Evolutionary conservation across 2,797 vertebrate species (phyloP).

Genomic region (Anguilla megastoma): DNA sequence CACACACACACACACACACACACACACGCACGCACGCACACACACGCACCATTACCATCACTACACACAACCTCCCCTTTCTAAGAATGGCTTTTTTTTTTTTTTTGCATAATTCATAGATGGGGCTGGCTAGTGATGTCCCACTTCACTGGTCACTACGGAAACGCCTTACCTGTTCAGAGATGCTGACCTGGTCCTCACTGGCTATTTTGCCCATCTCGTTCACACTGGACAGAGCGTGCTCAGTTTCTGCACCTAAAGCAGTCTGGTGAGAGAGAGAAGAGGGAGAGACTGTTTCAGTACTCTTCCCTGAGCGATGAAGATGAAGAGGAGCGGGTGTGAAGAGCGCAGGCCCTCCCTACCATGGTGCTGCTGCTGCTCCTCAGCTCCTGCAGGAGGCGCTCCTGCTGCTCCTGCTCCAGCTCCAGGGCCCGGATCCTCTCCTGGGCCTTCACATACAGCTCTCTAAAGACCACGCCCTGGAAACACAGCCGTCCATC

Average conservation of each 20-base stretch:
- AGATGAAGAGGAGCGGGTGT: neutral
- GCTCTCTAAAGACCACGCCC: conserved; percentile 52
- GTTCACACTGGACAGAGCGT: conserved; percentile 61
- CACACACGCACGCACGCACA: conserved; percentile 10
- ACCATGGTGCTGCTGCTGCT: conserved; percentile 61
- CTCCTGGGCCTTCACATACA: conserved; percentile 67
- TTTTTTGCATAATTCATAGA: neutral
- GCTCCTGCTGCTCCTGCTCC: conserved; percentile 56
- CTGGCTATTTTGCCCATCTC: conserved; percentile 51
- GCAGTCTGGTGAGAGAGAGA: conserved; percentile 50
- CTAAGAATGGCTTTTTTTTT: neutral
- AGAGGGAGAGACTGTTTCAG: neutral
- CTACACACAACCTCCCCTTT: neutral
- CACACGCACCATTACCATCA: too few species aligned
- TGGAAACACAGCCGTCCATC: conserved; percentile 53
- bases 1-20: neutral
- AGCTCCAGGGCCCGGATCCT: conserved; percentile 66
- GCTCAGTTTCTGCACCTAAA: conserved; percentile 57
- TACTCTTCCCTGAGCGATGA: too few species aligned
- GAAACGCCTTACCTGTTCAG: conserved; percentile 56
- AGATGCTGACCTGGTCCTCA: conserved; percentile 64
- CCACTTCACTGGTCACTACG: neutral
- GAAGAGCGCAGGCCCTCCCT: conserved; percentile 27
- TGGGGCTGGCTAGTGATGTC: neutral
- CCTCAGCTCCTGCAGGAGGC: conserved; percentile 63